Evolutionary conservation across 2,888 invertebrate genomes (phyloP).

Genomic region (Mesodorylaimus sp.): DNA sequence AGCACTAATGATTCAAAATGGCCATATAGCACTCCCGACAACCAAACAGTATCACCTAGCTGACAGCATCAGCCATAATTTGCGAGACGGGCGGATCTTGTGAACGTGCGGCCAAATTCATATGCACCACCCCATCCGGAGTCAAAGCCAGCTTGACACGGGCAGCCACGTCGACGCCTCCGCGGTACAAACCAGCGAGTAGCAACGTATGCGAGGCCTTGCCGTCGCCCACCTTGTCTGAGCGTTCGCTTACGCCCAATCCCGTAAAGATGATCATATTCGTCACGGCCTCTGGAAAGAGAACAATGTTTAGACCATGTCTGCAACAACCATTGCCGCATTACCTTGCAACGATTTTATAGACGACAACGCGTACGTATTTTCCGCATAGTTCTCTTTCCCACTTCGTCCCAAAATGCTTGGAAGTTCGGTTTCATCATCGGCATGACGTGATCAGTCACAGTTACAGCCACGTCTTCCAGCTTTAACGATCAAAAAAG

Average conservation of each 20-base stretch:
- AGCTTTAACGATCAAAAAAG: conserved; percentile 37
- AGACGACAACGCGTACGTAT: conserved; percentile 70
- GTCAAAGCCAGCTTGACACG: conserved; percentile 62
- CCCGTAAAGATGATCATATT: conserved; percentile 64
- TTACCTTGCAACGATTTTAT: conserved; percentile 52
- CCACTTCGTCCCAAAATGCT: conserved; percentile 52
- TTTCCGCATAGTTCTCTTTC: conserved; percentile 52
- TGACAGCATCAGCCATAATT: conserved; percentile 51
- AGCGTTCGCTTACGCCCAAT: conserved; percentile 61
- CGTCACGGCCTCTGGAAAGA: conserved; percentile 51
- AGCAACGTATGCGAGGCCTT: conserved; percentile 59
- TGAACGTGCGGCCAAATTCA: conserved; percentile 69
- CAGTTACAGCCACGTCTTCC: conserved; percentile 69
- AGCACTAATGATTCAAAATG: too few species aligned
- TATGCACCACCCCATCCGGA: conserved; percentile 54
- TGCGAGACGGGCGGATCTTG: not conserved
- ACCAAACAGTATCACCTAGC: too few species aligned
- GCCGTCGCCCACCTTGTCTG: conserved; percentile 61
- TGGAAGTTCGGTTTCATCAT: conserved; percentile 56
- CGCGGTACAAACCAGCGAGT: conserved; percentile 46
- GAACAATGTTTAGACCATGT: too few species aligned
- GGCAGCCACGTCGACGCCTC: conserved; percentile 65
- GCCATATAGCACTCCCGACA: too few species aligned
- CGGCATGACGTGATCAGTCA: conserved; percentile 66
- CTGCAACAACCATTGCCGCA: too few species aligned